Evolutionary conservation across 2,888 invertebrate species (phyloP).

Genomic region (Ectropis crepuscularia): DNA sequence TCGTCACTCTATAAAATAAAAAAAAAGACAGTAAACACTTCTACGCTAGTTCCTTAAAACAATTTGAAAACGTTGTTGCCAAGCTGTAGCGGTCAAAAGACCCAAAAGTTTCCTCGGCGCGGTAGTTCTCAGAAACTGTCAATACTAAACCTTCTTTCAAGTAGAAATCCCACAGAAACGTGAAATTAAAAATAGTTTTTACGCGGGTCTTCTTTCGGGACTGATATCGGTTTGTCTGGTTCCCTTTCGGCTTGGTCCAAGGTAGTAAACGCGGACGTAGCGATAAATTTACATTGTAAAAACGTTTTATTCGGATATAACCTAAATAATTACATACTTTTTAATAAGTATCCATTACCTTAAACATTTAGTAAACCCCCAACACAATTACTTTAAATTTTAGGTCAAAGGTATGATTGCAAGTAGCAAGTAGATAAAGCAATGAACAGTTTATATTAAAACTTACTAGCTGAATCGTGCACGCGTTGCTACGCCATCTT

Average conservation of each 20-base stretch:
- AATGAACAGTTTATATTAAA: too few species aligned
- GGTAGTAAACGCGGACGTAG: not conserved
- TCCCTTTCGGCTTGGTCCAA: conserved; percentile 11
- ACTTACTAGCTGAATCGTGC: too few species aligned
- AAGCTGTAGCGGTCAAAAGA: not conserved
- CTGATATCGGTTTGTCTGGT: conserved; percentile 19
- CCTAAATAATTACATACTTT: too few species aligned
- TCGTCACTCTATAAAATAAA: too few species aligned
- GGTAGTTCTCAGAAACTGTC: not conserved
- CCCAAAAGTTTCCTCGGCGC: not conserved
- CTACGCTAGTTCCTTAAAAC: too few species aligned
- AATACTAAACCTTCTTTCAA: not conserved
- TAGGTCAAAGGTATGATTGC: too few species aligned
- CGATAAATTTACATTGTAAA: not conserved
- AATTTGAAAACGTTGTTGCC: not conserved
- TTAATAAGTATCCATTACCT: too few species aligned
- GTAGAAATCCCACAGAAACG: conserved; percentile 4
- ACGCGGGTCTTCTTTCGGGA: conserved; percentile 10
- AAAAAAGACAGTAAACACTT: too few species aligned
- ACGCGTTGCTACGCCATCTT: too few species aligned
- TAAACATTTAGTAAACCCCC: too few species aligned
- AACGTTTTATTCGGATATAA: not conserved
- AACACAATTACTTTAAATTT: too few species aligned
- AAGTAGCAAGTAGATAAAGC: too few species aligned
- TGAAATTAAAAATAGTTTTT: conserved; percentile 30